Conservation (phyloP, 2,113 vertebrate species). For the pig (Sus scrofa) region DNA sequence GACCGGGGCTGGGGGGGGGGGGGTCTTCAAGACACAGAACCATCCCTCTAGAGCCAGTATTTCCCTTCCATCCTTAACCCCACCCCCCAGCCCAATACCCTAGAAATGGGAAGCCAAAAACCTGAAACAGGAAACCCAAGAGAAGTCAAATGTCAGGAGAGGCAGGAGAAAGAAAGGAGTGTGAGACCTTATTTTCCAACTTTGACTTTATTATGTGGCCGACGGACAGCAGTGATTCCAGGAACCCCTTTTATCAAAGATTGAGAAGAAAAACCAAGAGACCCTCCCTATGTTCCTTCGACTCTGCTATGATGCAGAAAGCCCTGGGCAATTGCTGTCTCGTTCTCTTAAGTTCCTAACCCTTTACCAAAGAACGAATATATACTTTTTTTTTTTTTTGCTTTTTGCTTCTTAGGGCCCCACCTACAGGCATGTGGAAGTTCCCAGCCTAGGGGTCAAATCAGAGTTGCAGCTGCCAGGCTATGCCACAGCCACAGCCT, state of each 20-base stretch:
- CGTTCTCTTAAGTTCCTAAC: neutral
- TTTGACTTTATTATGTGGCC: rapidly evolving
- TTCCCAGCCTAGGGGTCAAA: too few species aligned
- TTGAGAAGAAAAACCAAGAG: neutral
- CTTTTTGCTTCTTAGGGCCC: too few species aligned
- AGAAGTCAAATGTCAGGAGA: neutral
- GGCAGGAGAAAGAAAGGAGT: neutral
- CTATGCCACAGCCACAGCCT: too few species aligned
- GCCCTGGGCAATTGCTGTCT: neutral
- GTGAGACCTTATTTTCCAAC: neutral
- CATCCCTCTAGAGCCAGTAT: too few species aligned
- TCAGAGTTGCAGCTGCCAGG: too few species aligned
- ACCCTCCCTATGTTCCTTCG: rapidly evolving
- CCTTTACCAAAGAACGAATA: too few species aligned
- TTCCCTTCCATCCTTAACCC: neutral
- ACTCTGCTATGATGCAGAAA: neutral
- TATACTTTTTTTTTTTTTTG: too few species aligned
- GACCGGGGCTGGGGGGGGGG: rapidly evolving
- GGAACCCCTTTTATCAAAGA: neutral
- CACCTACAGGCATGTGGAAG: too few species aligned
- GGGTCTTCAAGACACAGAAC: rapidly evolving
- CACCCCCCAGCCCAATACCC: too few species aligned
- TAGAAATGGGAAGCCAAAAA: neutral
- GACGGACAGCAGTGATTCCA: rapidly evolving
- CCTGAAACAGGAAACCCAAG: too few species aligned